These are phyloP conservation scores for Cetonia aurata DNA, from an alignment of 2,888 invertebrate genomes.

Conservation along the genomic window DNA sequence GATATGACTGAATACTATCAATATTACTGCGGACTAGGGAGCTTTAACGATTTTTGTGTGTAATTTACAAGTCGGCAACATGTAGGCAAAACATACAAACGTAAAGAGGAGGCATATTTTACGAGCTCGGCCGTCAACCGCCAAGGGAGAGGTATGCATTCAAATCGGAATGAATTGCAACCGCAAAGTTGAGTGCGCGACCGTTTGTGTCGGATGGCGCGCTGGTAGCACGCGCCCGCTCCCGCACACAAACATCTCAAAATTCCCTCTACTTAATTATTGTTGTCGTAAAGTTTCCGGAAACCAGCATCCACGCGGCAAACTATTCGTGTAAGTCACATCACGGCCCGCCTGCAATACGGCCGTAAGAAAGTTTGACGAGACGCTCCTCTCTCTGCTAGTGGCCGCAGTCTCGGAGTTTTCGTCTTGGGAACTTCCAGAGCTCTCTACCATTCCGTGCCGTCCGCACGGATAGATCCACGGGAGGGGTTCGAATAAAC, in stretches of 20 bases:
- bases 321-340: constrained; percentile 55
- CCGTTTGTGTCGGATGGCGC: constrained; percentile 44
- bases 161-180: constrained; percentile 54
- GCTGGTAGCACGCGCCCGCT: constrained; percentile 1
- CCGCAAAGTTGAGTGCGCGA: constrained; percentile 52
- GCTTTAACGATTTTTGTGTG: constrained; percentile 25
- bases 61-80: constrained; percentile 32
- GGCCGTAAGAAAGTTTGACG: constrained; percentile 44
- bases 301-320: constrained; percentile 55
- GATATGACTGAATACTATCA: too few species aligned
- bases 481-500: constrained; percentile 47
- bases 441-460: constrained; percentile 28
- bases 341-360: constrained; percentile 12
- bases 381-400: constrained; percentile 43
- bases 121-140: constrained; percentile 26
- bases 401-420: constrained; percentile 45
- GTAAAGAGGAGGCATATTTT: constrained; percentile 22
- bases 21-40: neutral
- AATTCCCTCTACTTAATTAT: constrained; percentile 59
- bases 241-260: constrained; percentile 56
- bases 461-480: neutral
- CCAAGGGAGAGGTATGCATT: constrained; percentile 37
- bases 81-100: neutral
- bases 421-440: constrained; percentile 53
- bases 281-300: constrained; percentile 59